A percentile compares a stretch with the other conserved stretches of the same genome.
Evolutionary conservation across 2,113 vertebrate genomes (phyloP).

Genomic region (Thamnophis sirtalis): DNA sequence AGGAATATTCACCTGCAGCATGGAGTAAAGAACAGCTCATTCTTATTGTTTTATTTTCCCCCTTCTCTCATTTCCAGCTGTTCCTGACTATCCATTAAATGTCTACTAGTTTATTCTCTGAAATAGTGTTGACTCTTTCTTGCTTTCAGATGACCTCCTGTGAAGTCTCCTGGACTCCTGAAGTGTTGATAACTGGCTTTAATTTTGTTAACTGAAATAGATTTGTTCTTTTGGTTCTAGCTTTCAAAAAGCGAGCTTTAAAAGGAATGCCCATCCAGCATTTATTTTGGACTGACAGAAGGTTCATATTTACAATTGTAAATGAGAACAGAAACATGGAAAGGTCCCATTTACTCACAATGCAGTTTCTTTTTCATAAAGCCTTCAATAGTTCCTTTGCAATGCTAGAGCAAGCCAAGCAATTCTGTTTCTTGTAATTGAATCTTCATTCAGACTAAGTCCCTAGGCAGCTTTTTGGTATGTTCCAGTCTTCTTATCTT

Average conservation of each 20-base stretch:
- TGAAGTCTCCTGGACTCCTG: neutral
- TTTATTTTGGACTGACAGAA: neutral
- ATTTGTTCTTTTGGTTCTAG: neutral
- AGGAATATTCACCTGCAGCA: neutral
- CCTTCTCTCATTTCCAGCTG: neutral
- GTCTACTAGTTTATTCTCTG: neutral
- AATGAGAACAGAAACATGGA: neutral
- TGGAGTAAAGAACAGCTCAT: neutral
- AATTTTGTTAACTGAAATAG: neutral
- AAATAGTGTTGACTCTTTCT: neutral
- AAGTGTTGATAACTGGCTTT: neutral
- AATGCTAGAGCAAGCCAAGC: neutral
- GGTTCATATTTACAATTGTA: neutral
- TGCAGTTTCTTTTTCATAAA: neutral
- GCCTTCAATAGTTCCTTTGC: neutral
- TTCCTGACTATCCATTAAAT: neutral
- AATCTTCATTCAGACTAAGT: neutral
- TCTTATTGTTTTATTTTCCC: neutral
- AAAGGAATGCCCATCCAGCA: neutral
- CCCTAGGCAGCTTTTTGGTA: neutral
- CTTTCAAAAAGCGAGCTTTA: neutral
- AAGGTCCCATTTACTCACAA: neutral
- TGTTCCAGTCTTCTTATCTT: neutral
- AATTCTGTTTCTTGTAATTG: neutral
- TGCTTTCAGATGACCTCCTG: neutral